Evolutionary conservation across 2,113 vertebrate species (phyloP).

Genomic region (Cinclus mexicanus): DNA sequence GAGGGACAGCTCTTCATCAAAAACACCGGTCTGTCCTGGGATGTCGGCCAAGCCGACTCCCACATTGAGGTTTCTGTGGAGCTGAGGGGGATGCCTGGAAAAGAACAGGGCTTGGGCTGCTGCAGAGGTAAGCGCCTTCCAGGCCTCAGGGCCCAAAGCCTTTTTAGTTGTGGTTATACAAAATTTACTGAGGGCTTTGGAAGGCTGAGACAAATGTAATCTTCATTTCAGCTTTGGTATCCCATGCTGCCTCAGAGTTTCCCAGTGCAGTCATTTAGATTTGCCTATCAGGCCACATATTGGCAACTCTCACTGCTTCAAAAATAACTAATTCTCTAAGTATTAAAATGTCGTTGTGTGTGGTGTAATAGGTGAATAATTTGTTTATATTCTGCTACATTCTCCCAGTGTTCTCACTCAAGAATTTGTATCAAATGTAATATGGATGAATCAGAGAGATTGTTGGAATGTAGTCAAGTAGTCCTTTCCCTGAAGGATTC

Average conservation of each 20-base stretch:
- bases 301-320: neutral
- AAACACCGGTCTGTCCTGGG: no score
- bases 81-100: neutral
- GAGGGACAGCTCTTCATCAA: no score
- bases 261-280: neutral
- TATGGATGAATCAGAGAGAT: neutral
- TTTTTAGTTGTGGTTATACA: neutral
- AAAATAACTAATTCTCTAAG: neutral
- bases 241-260: neutral
- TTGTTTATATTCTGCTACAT: neutral
- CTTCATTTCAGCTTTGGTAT: neutral
- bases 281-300: neutral
- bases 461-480: neutral
- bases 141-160: neutral
- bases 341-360: neutral
- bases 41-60: no score
- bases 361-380: neutral
- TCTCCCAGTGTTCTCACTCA: neutral
- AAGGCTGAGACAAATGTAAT: neutral
- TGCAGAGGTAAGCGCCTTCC: neutral
- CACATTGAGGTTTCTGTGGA: neutral
- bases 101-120: neutral
- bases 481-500: neutral
- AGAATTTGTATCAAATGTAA: neutral
- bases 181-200: neutral